Conservation (phyloP, 2,888 invertebrate species). For the Melinaea marsaeus region DNA sequence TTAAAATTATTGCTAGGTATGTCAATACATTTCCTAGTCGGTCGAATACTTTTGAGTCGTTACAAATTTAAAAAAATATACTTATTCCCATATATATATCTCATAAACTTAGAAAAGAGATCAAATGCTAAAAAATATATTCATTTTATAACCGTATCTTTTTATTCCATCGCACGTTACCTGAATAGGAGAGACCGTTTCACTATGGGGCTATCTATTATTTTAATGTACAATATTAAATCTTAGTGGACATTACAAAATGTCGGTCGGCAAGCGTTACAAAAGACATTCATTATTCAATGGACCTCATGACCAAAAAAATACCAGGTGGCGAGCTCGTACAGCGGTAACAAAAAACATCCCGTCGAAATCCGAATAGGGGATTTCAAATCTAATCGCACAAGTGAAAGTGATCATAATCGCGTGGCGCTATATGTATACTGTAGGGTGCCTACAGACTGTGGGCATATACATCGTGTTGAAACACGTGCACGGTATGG, state of each 20-base stretch:
- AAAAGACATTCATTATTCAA: constrained; percentile 66
- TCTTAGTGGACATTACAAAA: constrained; percentile 3
- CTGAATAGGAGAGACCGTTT: not conserved
- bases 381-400: constrained; percentile 46
- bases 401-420: constrained; percentile 47
- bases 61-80: too few relatives aligned
- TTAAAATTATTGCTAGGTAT: too few relatives aligned
- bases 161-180: not conserved
- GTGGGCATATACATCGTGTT: constrained; percentile 59
- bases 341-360: constrained; percentile 59
- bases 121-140: too few relatives aligned
- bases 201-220: not conserved
- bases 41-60: too few relatives aligned
- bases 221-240: not conserved
- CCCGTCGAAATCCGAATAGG: constrained; percentile 44
- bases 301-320: constrained; percentile 64
- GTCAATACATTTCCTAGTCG: too few relatives aligned
- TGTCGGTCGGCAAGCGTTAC: constrained; percentile 42
- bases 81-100: too few relatives aligned
- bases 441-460: constrained; percentile 49
- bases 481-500: constrained; percentile 67
- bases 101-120: too few relatives aligned
- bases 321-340: constrained; percentile 71
- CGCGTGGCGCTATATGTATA: constrained; percentile 43
- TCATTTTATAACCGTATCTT: too few relatives aligned